These are phyloP conservation scores for Thymallus thymallus DNA, from an alignment of 2,113 vertebrate genomes.

Conservation along the genomic window DNA sequence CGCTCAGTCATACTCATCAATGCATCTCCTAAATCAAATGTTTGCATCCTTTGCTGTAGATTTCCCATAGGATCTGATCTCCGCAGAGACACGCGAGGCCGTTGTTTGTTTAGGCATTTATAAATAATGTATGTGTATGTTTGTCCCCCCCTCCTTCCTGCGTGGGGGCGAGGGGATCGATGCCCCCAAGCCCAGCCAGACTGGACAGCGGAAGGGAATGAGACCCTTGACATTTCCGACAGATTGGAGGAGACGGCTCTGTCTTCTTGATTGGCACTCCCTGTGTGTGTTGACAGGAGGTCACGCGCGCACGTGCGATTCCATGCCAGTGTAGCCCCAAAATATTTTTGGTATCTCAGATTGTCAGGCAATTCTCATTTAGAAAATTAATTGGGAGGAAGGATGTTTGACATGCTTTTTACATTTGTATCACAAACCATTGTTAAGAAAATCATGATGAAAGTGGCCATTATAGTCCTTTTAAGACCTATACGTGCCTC, in stretches of 20 bases:
- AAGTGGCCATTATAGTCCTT: too few species aligned
- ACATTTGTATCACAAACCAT: too few species aligned
- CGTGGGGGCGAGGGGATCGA: slow-evolving; percentile 29
- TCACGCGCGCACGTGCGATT: neutral
- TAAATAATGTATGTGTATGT: slow-evolving; percentile 1
- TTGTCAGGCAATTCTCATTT: too few species aligned
- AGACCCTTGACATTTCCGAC: slow-evolving; percentile 44
- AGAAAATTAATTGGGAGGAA: too few species aligned
- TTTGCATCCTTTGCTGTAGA: neutral
- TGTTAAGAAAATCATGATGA: too few species aligned
- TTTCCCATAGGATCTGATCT: neutral
- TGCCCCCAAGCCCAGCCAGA: neutral
- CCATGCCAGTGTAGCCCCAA: too few species aligned
- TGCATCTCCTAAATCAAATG: neutral
- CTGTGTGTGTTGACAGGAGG: neutral
- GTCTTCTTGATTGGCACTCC: slow-evolving; percentile 32
- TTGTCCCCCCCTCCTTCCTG: neutral
- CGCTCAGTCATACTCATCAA: neutral
- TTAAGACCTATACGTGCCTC: too few species aligned
- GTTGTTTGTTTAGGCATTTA: neutral
- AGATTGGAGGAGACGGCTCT: slow-evolving; percentile 19
- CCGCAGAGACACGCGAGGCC: neutral
- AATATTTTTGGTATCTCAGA: too few species aligned
- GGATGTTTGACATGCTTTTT: too few species aligned
- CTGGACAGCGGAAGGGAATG: neutral